Base-by-base conservation (phyloP, 2,888 invertebrate genomes). In the Chaitophorus viminalis region DNA sequence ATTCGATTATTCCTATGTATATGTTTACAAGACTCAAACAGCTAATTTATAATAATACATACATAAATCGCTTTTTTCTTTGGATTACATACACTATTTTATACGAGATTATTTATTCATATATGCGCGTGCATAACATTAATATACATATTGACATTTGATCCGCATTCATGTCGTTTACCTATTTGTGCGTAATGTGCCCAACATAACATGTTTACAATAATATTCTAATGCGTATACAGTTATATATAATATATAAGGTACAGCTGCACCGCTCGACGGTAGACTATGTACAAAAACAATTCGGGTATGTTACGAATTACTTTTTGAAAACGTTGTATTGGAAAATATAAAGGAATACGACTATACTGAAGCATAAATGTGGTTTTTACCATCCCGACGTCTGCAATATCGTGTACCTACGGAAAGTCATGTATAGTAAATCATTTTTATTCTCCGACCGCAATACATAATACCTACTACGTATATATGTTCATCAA, bases 321-420 rank as follows among this genome's bases (percentile, higher is more conserved):
- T 82, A 70, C 52, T 70, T 82, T 81, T 72, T 72, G 70, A 82
- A 82, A 72, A 70, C 52, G 82, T 52, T 81, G 46, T 1, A 76
- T 46, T 39, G 46, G 21, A 33, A 81, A 81, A 65, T 68, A 39
- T 36, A 65, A 68, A 36, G 79, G 14, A 68, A 68, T n/a, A n/a
- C 39, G 29, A 17, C 82, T 72, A n/a, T n/a, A 31, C 46, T 31
- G 70, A 8, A 31, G 70, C 70, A 31, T 31, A 33, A 25, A 21
- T 31, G 36, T 6, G 70, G 82, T 70, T 82, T 82, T 76, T 31
- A 46, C 46, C 70, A 5, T 5, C 70, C 5, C 54, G 33, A 17
- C 70, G 60, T 3, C 54, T n/a, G 60, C 25, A 25, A 25, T 60
- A 60, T 46, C 25, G 60, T 14, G 52, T 36, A 25, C n/a, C 33